phyloP scores from a whole-genome alignment of 2,797 vertebrate species.

The Phyllotis vaccarum region DNA sequence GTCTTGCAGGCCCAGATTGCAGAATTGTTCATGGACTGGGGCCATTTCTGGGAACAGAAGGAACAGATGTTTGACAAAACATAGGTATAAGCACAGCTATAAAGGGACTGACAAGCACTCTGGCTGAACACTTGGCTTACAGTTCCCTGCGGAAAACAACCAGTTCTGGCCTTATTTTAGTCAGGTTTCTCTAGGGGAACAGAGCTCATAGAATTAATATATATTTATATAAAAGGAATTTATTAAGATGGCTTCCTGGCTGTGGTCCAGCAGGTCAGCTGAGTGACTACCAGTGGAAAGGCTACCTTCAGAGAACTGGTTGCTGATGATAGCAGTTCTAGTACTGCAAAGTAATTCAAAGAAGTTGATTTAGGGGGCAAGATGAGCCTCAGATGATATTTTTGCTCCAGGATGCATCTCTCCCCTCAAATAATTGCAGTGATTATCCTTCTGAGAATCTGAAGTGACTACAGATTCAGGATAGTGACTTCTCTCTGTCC shows the following conservation, averaged over 20 bases:
- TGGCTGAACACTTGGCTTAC: neutral
- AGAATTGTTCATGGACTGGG: neutral
- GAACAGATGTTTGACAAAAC: neutral
- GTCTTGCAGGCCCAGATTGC: neutral
- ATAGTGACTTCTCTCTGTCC: neutral
- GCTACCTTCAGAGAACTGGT: neutral
- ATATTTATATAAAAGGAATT: neutral
- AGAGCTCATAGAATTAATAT: neutral
- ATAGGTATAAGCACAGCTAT: neutral
- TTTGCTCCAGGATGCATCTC: neutral
- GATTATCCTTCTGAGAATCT: neutral
- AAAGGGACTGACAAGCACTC: neutral
- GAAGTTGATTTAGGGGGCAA: neutral
- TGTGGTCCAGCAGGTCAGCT: neutral
- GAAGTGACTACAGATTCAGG: neutral
- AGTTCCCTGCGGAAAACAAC: neutral
- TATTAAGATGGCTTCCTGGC: neutral
- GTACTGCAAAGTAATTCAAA: neutral
- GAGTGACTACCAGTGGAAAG: neutral
- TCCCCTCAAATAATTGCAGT: neutral
- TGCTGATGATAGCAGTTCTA: neutral
- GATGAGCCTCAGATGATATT: neutral
- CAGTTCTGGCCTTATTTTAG: neutral
- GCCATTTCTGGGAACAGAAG: neutral
- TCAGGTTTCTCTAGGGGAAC: neutral